phyloP scores from a whole-genome alignment of 2,797 vertebrate species.

The Avahi laniger region DNA sequence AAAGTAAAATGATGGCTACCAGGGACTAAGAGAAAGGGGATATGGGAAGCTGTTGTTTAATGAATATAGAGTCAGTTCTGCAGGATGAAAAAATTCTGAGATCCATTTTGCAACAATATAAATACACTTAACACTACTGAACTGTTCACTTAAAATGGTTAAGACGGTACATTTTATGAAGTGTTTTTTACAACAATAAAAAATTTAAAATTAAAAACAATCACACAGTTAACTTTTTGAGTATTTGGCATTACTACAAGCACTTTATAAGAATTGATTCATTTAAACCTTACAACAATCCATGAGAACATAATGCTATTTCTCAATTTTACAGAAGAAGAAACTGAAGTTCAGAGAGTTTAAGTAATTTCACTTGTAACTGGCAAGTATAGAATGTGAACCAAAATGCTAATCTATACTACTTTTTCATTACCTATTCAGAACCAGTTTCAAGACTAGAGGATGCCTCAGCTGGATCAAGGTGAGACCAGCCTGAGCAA shows the following conservation, averaged over 20 bases:
- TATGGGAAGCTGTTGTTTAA: not conserved
- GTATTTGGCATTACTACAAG: not conserved
- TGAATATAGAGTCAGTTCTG: not conserved
- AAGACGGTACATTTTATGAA: not conserved
- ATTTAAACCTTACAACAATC: not conserved
- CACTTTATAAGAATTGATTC: not conserved
- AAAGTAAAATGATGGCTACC: not conserved
- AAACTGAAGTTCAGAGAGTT: not conserved
- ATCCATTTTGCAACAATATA: not conserved
- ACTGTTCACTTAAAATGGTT: not conserved
- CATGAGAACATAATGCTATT: not conserved
- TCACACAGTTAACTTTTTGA: not conserved
- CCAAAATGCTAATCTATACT: not conserved
- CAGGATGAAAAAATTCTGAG: not conserved
- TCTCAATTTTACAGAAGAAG: not conserved
- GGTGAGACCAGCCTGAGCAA: no score
- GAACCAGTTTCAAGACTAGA: not conserved
- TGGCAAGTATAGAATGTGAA: not conserved
- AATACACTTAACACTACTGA: not conserved
- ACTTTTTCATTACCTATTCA: not conserved
- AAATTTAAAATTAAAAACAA: not conserved
- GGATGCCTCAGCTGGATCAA: not conserved
- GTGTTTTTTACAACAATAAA: not conserved
- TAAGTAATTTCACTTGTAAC: not conserved
- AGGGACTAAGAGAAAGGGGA: not conserved